Conservation (phyloP, 2,113 vertebrate genomes). For the Tor tambroides region DNA sequence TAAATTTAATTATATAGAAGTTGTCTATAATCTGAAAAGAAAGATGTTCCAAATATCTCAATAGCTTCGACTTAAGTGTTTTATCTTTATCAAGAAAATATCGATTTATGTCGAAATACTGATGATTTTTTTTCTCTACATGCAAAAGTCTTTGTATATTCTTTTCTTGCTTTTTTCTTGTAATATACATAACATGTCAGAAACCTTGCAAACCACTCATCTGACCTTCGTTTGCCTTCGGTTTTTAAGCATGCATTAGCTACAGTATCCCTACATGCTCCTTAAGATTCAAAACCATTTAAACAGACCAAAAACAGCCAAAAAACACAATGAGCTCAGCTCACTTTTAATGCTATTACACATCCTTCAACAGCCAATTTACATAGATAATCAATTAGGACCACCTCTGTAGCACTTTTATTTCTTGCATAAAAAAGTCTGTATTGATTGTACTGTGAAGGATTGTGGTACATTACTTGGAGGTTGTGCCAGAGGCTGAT, state of each 20-base stretch:
- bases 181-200: too few relatives aligned
- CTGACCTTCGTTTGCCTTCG: too few relatives aligned
- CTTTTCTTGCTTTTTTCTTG: too few relatives aligned
- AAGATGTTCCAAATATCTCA: too few relatives aligned
- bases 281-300: conserved; percentile 34
- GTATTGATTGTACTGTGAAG: conserved; percentile 43
- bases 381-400: conserved; percentile 42
- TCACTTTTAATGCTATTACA: conserved; percentile 15
- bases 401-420: conserved; percentile 41
- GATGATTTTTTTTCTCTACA: too few relatives aligned
- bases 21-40: too few relatives aligned
- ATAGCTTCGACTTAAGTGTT: too few relatives aligned
- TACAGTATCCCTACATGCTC: background rate
- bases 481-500: conserved; percentile 29
- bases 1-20: too few relatives aligned
- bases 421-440: conserved; percentile 20
- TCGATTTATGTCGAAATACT: too few relatives aligned
- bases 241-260: conserved; percentile 4
- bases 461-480: conserved; percentile 36
- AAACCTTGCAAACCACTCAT: too few relatives aligned
- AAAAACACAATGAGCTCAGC: conserved; percentile 30
- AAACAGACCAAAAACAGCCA: conserved; percentile 19
- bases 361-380: conserved; percentile 39
- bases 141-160: too few relatives aligned
- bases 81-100: too few relatives aligned